Evolutionary conservation across 1,140 invertebrate genomes (phyloP).

Genomic region (fruit fly (Drosophila melanogaster)): DNA sequence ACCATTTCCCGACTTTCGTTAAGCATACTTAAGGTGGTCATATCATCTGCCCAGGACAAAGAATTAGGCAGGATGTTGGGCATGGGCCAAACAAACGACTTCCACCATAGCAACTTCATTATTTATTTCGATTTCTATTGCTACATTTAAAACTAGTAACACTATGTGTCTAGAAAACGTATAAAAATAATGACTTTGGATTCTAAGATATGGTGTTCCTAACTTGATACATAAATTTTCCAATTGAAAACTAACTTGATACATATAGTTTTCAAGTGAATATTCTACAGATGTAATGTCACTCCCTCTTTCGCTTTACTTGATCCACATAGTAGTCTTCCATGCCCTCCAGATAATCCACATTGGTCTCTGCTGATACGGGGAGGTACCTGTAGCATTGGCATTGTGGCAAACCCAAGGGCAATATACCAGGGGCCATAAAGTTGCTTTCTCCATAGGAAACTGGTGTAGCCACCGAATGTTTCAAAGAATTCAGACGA

Average conservation of each 20-base stretch:
- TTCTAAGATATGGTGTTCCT: neutral
- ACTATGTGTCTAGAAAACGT: conserved; percentile 1
- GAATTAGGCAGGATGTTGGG: neutral
- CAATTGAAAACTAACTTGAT: neutral
- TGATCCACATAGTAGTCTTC: conserved; percentile 5
- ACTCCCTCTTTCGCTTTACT: conserved; percentile 7
- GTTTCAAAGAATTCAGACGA: neutral
- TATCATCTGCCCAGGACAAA: neutral
- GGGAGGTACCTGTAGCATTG: conserved; percentile 19
- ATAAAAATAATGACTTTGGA: conserved; percentile 13
- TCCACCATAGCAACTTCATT: conserved; percentile 7
- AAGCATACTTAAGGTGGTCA: neutral
- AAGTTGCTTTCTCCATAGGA: conserved; percentile 4
- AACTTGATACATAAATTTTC: neutral
- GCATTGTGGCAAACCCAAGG: neutral
- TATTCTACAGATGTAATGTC: neutral
- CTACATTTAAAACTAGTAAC: neutral
- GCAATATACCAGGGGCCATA: conserved; percentile 6
- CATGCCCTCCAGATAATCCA: neutral
- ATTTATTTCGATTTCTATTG: conserved; percentile 2
- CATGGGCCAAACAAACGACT: conserved; percentile 1
- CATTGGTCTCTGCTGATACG: conserved; percentile 1
- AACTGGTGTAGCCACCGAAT: neutral
- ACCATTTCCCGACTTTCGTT: conserved; percentile 18
- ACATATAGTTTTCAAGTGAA: neutral